phyloP scores from a whole-genome alignment of 2,113 vertebrate species.

The Plectropomus leopardus region DNA sequence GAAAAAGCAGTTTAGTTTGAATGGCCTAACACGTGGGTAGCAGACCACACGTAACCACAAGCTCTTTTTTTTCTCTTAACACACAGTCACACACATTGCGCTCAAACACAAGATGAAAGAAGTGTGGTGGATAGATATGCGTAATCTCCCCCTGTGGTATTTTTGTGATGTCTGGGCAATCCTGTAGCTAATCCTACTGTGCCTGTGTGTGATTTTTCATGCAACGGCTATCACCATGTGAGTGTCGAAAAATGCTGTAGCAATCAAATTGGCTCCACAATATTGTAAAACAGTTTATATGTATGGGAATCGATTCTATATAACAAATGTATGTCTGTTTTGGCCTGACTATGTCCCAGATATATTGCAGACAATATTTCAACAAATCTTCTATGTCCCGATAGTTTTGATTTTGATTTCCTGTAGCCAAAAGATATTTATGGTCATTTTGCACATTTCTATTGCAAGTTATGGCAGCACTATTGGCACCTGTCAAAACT shows the following conservation, averaged over 20 bases:
- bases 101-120: slow-evolving; percentile 54
- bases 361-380: not conserved
- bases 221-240: slow-evolving; percentile 31
- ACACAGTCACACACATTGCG: slow-evolving; percentile 25
- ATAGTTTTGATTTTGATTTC: not conserved
- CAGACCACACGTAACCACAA: slow-evolving; percentile 38
- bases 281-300: slow-evolving; percentile 28
- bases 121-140: slow-evolving; percentile 48
- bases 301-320: slow-evolving; percentile 21
- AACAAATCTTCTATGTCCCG: not conserved
- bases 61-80: slow-evolving; percentile 18
- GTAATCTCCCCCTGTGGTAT: slow-evolving; percentile 66
- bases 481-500: slow-evolving; percentile 45
- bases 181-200: slow-evolving; percentile 66
- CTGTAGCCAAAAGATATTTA: not conserved
- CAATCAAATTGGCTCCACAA: slow-evolving; percentile 44
- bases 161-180: slow-evolving; percentile 65
- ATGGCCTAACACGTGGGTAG: slow-evolving; percentile 20
- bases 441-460: slow-evolving; percentile 15
- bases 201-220: slow-evolving; percentile 58
- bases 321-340: not conserved
- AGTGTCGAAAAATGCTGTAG: slow-evolving; percentile 44
- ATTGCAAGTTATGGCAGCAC: slow-evolving; percentile 5
- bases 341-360: not conserved
- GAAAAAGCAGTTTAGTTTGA: slow-evolving; percentile 6